Conservation (phyloP, 1,140 invertebrate species). For the Lepidurus couesii region DNA sequence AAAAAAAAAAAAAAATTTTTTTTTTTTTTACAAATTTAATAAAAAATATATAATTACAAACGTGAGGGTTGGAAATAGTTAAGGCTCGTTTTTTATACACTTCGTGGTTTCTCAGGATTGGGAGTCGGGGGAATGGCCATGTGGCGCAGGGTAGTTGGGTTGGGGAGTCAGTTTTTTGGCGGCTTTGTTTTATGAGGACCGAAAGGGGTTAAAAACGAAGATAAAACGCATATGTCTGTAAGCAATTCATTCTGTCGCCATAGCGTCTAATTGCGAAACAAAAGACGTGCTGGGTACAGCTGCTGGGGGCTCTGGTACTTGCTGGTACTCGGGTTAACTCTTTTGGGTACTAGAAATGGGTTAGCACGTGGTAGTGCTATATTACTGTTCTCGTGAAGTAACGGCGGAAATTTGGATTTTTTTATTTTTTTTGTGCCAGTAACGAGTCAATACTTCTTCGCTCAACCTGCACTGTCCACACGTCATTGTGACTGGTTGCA, state of each 20-base stretch:
- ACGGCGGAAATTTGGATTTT: neutral
- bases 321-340: neutral
- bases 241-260: slow-evolving; percentile 21
- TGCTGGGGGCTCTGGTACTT: neutral
- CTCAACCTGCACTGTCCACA: neutral
- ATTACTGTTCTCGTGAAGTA: too few relatives aligned
- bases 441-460: neutral
- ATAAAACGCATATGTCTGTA: neutral
- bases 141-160: slow-evolving; percentile 11
- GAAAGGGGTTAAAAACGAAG: neutral
- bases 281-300: neutral
- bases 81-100: too few relatives aligned
- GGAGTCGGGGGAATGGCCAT: neutral
- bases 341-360: too few relatives aligned
- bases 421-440: neutral
- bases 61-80: too few relatives aligned
- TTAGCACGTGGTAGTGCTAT: too few relatives aligned
- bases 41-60: too few relatives aligned
- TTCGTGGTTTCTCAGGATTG: too few relatives aligned
- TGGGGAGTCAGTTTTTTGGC: neutral
- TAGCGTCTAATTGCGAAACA: slow-evolving; percentile 7
- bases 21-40: too few relatives aligned
- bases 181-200: neutral
- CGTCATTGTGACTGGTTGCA: neutral
- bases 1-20: too few relatives aligned